Conservation (phyloP, 2,797 vertebrate species). For the Phalanger gymnotis region DNA sequence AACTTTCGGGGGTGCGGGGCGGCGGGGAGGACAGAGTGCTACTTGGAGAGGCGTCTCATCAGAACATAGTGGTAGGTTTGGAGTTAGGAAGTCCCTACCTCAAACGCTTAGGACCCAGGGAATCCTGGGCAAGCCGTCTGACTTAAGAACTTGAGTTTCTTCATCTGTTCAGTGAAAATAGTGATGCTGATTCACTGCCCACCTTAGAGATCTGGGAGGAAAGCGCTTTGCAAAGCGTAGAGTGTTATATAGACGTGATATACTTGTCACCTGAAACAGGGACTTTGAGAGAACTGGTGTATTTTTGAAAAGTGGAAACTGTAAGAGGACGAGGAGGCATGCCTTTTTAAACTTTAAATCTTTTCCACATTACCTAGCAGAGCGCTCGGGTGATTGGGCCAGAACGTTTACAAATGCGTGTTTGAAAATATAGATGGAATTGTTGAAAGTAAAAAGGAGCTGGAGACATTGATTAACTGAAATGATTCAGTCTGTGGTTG, state of each 20-base stretch:
- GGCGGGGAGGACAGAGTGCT: no score
- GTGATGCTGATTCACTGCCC: neutral
- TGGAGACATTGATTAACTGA: neutral
- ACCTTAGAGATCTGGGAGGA: neutral
- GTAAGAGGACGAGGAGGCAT: neutral
- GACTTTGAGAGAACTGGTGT: neutral
- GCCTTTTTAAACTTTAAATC: neutral
- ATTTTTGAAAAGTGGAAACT: neutral
- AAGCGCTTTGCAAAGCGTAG: neutral
- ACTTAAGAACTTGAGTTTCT: neutral
- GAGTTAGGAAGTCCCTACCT: neutral
- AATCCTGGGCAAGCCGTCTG: neutral
- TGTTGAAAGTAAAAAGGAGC: neutral
- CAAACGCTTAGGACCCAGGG: neutral
- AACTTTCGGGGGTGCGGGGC: neutral
- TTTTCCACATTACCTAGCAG: neutral
- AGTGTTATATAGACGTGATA: neutral
- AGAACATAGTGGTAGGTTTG: neutral
- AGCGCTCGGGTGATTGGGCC: neutral
- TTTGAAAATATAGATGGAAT: neutral
- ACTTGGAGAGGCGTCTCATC: neutral
- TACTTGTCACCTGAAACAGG: neutral
- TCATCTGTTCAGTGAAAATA: neutral
- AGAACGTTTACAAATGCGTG: neutral
- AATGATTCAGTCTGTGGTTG: neutral